Percentiles rank a stretch among this genome's conserved stretches.
Conservation (phyloP, 23 tunicate genomes). For the Trididemnum miniatum region DNA sequence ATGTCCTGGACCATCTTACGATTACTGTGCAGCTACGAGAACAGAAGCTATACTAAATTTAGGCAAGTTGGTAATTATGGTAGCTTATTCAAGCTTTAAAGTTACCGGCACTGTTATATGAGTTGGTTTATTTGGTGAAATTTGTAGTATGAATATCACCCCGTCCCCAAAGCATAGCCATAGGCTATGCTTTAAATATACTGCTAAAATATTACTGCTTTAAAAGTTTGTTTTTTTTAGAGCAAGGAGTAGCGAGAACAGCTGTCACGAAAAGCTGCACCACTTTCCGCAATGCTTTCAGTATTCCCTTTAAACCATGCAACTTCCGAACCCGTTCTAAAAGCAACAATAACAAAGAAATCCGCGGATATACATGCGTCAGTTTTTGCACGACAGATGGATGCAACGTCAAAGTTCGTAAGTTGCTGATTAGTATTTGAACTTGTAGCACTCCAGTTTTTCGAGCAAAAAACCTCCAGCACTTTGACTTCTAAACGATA, state of each 20-base stretch:
- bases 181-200: too few relatives aligned
- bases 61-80: too few relatives aligned
- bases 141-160: too few relatives aligned
- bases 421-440: too few relatives aligned
- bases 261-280: conserved; percentile 7
- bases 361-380: background rate
- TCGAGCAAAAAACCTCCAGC: too few relatives aligned
- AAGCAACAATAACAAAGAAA: background rate
- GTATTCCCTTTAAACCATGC: background rate
- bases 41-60: background rate
- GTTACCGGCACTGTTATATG: too few relatives aligned
- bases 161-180: too few relatives aligned
- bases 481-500: too few relatives aligned
- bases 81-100: too few relatives aligned
- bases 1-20: background rate
- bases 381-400: conserved; percentile 7
- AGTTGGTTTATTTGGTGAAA: too few relatives aligned
- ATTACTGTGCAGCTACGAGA: background rate
- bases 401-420: conserved; percentile 4
- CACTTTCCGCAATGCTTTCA: background rate
- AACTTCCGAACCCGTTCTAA: background rate
- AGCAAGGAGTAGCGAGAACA: background rate
- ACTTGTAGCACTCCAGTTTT: too few relatives aligned
- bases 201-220: background rate
- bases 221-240: background rate